Evolutionary conservation across 2,113 vertebrate genomes (phyloP).

Genomic region (Plecturocebus donacophilus): DNA sequence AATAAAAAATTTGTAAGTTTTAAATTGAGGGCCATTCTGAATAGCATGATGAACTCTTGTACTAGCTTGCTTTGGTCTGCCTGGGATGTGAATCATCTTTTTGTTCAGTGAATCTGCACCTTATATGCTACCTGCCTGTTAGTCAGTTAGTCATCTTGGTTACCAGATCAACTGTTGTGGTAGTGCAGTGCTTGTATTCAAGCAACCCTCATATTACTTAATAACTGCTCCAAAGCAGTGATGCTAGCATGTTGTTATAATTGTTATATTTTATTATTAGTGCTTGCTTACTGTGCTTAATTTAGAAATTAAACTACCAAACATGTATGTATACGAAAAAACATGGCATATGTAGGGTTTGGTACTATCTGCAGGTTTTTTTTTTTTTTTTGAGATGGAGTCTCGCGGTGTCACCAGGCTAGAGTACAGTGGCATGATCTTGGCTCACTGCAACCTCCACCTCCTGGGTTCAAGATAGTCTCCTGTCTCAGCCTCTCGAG

Average conservation of each 20-base stretch:
- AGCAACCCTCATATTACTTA: background rate
- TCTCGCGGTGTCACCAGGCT: too few species aligned
- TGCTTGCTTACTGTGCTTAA: background rate
- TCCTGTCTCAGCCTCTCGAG: too few species aligned
- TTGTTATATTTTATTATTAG: background rate
- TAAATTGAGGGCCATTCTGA: background rate
- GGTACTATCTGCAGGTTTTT: background rate
- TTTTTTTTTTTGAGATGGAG: too few species aligned
- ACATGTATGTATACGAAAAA: background rate
- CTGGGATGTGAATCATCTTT: background rate
- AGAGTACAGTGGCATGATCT: too few species aligned
- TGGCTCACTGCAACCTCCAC: too few species aligned
- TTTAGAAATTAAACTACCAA: background rate
- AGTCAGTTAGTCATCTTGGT: background rate
- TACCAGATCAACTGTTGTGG: background rate
- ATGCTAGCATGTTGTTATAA: background rate
- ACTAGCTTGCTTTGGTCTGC: background rate
- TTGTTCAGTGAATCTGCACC: background rate
- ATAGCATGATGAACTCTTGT: background rate
- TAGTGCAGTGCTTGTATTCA: background rate
- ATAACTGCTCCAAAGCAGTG: background rate
- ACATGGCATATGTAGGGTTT: background rate
- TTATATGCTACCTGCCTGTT: background rate
- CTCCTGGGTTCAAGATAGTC: too few species aligned
- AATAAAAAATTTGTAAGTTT: background rate